phyloP scores from a whole-genome alignment of 2,113 vertebrate genomes.

The Rattus rattus region DNA sequence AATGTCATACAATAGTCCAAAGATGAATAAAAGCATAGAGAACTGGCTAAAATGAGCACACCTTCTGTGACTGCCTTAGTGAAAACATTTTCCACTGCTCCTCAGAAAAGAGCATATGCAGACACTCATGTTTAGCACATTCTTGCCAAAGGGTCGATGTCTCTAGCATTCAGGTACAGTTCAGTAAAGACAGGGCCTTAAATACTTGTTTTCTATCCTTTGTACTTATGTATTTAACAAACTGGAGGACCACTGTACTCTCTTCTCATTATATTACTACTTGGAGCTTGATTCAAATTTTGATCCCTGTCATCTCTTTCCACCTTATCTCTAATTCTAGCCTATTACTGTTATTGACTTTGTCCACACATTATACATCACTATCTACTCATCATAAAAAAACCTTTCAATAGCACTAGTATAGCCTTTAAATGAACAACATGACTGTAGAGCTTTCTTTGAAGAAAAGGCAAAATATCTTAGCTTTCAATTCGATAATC shows the following conservation, averaged over 20 bases:
- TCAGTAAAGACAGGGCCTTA: not conserved
- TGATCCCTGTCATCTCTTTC: not conserved
- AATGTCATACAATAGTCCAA: not conserved
- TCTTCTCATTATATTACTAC: no score
- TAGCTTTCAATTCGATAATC: not conserved
- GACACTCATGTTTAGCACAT: not conserved
- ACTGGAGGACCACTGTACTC: not conserved
- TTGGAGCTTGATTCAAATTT: not conserved
- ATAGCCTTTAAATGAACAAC: not conserved
- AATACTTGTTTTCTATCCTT: no score
- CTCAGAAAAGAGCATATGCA: not conserved
- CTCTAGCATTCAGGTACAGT: not conserved
- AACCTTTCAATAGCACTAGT: not conserved
- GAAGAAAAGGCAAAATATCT: not conserved
- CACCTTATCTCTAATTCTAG: not conserved
- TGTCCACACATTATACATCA: not conserved
- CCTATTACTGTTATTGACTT: not conserved
- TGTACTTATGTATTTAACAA: not conserved
- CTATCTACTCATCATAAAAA: no score
- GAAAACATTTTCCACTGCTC: not conserved
- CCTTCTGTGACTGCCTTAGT: not conserved
- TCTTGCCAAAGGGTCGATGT: not conserved
- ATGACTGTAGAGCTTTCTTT: not conserved
- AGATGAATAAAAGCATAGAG: not conserved
- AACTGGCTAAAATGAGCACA: not conserved